Evolutionary conservation across 2,797 vertebrate species (phyloP), one percentile per base, ranked within the genome.

Genomic region (Sylvia borin): DNA sequence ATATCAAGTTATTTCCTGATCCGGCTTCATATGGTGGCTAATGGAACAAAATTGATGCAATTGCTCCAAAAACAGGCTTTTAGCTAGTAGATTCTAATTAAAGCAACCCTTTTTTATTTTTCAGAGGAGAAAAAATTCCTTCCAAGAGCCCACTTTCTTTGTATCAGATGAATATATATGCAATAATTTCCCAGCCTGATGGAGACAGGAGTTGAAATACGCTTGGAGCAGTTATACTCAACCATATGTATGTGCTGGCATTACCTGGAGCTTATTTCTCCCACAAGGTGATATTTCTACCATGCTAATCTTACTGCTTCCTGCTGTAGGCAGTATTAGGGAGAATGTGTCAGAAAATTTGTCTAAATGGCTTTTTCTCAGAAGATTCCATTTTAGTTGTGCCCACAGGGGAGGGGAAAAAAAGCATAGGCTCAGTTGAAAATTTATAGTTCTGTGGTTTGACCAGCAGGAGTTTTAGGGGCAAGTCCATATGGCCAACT

Each of bases 31-130:
- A 25, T 76, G 66, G 78, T 87, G 66, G 68, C 82, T 95, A 86
- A 95, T 96, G 95, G 96, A 95, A 95, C 38, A 92, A 85, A 96
- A 95, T 91, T 76, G 93, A 90, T 94, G 85, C 84, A 88, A 48
- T 96, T 89, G 62, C 75, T 94, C 57, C 19, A 61, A 72, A 71
- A 80, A 16, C 87, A 76, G 20, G 82, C 85, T 94, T 96, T 97
- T 86, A 96, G 89, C 61, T 51, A 34, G 53, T 78, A 58, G 53
- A 75, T 84, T 95, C 74, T 92, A 95, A 95, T 96, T 93, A 96
- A 95, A 94, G 85, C 22, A 93, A 58, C 31, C 20, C 4, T 42
- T 68, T 73, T 76, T 32, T 74, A 40, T 76, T 80, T 62, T 72
- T 15, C 24, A 48, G 40, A 53, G 20, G 17, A 73, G 47, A 20